Conservation (phyloP, 35 echinoderm and acorn worm species). For the Ophioderma brevispina region DNA sequence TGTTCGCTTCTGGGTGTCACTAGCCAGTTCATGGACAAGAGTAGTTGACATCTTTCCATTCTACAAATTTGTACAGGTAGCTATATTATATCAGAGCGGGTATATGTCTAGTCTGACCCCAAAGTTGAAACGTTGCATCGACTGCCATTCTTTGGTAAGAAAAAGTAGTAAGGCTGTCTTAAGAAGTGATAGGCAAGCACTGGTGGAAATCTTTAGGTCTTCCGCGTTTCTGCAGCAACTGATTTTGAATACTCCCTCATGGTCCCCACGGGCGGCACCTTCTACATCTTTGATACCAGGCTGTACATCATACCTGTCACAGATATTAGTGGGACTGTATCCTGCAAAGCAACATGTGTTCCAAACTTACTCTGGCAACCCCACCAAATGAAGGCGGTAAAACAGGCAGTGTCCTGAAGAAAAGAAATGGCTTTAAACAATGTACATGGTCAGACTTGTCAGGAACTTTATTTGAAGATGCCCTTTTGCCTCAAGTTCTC, state of each 20-base stretch:
- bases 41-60: background rate
- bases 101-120: conserved; percentile 1
- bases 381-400: conserved; percentile 12
- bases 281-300: conserved; percentile 19
- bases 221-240: no score
- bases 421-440: conserved; percentile 3
- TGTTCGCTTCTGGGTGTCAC: conserved; percentile 2
- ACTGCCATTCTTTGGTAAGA: conserved; percentile 11
- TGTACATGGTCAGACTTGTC: background rate
- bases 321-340: conserved; percentile 14
- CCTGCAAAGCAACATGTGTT: background rate
- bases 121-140: background rate
- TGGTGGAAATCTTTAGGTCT: no score
- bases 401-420: background rate
- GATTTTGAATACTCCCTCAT: background rate
- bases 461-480: background rate
- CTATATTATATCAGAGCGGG: background rate
- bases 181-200: background rate
- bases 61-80: background rate
- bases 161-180: conserved; percentile 1
- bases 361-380: background rate
- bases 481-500: background rate
- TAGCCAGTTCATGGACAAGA: background rate
- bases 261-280: background rate
- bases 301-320: background rate